Evolutionary conservation across 2,113 vertebrate species (phyloP).

Genomic region (Chiloscyllium plagiosum): DNA sequence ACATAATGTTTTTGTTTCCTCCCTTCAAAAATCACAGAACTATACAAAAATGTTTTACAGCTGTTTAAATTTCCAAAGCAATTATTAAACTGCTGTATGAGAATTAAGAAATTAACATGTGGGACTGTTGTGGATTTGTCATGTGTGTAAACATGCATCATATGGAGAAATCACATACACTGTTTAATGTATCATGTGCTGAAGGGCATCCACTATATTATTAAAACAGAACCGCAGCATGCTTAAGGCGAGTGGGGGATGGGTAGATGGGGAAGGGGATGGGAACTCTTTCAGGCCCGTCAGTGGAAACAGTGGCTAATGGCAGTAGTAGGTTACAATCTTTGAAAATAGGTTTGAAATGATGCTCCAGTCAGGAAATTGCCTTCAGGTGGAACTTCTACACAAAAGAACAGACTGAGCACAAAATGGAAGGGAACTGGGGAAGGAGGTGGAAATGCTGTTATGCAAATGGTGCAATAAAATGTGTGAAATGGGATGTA

Average conservation of each 20-base stretch:
- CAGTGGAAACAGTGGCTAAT: background rate
- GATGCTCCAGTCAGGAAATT: background rate
- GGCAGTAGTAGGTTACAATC: background rate
- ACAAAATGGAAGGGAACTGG: background rate
- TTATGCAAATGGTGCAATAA: background rate
- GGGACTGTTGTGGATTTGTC: background rate
- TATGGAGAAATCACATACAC: slow-evolving; percentile 8
- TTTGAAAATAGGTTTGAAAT: slow-evolving; percentile 24
- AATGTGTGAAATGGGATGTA: slow-evolving; percentile 24
- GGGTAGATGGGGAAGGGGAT: background rate
- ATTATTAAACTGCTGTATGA: background rate
- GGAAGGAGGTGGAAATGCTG: background rate
- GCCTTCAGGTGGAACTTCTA: slow-evolving; percentile 19
- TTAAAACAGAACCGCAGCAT: slow-evolving; percentile 11
- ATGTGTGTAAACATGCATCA: slow-evolving; percentile 15
- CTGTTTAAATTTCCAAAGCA: background rate
- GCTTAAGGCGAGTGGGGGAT: background rate
- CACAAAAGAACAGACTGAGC: background rate
- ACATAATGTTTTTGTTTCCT: background rate
- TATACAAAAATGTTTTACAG: background rate
- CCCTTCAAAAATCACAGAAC: background rate
- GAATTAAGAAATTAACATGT: background rate
- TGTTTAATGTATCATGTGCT: background rate
- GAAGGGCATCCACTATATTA: slow-evolving; percentile 5
- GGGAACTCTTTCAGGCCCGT: background rate